Evolutionary conservation across 1,140 invertebrate species (phyloP).

Genomic region (Stegodyphus mimosarum): DNA sequence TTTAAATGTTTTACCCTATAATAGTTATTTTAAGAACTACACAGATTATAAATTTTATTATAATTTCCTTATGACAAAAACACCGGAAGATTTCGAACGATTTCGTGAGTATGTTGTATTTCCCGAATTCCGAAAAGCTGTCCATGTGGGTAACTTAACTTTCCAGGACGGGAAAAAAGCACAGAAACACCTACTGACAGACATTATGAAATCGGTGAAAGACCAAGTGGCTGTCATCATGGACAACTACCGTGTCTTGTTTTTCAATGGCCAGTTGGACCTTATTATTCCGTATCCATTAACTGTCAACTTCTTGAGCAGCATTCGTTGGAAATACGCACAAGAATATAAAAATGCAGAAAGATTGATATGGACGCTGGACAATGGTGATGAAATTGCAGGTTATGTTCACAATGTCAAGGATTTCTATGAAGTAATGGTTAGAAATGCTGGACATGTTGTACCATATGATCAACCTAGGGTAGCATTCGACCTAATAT

Average conservation of each 20-base stretch:
- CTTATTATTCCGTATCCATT: slow-evolving; percentile 85
- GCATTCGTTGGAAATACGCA: slow-evolving; percentile 76
- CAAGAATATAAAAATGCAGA: slow-evolving; percentile 75
- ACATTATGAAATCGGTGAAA: slow-evolving; percentile 86
- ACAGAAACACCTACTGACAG: slow-evolving; percentile 77
- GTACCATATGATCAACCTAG: slow-evolving; percentile 84
- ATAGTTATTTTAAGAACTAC: slow-evolving; percentile 72
- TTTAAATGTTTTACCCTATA: slow-evolving; percentile 72
- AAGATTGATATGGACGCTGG: slow-evolving; percentile 77
- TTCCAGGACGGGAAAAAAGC: slow-evolving; percentile 74
- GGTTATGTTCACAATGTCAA: slow-evolving; percentile 81
- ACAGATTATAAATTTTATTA: slow-evolving; percentile 84
- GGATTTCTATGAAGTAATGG: slow-evolving; percentile 82
- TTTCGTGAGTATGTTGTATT: slow-evolving; percentile 67
- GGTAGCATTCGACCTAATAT: slow-evolving; percentile 81
- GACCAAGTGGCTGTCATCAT: slow-evolving; percentile 78
- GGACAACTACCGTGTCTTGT: slow-evolving; percentile 65
- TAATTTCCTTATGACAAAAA: slow-evolving; percentile 78
- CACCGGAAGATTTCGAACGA: slow-evolving; percentile 69
- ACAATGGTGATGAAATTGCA: slow-evolving; percentile 73
- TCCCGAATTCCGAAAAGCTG: slow-evolving; percentile 74
- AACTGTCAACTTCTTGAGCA: slow-evolving; percentile 78
- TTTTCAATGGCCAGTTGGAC: slow-evolving; percentile 86
- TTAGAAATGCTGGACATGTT: slow-evolving; percentile 86
- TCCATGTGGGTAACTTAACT: slow-evolving; percentile 84